A percentile compares a stretch with the other conserved stretches of the same genome.
Conservation (phyloP, 1,140 invertebrate genomes). For the Sesamia nonagrioides region DNA sequence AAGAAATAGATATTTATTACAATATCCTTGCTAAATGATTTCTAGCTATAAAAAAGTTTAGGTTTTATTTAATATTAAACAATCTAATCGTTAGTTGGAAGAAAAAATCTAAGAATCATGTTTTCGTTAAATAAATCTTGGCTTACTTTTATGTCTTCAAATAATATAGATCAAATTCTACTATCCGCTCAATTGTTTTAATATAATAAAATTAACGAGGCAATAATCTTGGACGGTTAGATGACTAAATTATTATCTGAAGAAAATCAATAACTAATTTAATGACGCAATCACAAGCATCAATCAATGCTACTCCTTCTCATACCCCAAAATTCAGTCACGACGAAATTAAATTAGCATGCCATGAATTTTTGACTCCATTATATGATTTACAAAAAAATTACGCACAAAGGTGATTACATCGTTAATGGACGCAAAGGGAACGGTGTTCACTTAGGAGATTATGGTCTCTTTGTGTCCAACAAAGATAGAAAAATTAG, state of each 20-base stretch:
- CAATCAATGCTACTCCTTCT: conserved; percentile 5
- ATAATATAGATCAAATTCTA: background rate
- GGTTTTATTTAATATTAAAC: background rate
- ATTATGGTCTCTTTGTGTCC: conserved; percentile 36
- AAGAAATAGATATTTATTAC: too few relatives aligned
- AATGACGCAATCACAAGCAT: background rate
- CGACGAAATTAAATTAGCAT: conserved; percentile 48
- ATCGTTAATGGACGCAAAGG: conserved; percentile 41
- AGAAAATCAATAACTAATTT: background rate
- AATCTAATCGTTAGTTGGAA: background rate
- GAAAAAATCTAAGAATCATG: background rate
- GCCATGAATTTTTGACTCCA: conserved; percentile 50
- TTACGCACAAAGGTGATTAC: conserved; percentile 38
- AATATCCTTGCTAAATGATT: background rate
- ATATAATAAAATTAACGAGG: background rate
- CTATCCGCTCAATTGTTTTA: background rate
- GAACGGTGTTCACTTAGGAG: conserved; percentile 31
- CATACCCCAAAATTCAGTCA: background rate
- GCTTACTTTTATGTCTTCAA: background rate
- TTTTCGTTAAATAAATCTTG: background rate
- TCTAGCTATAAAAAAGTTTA: background rate
- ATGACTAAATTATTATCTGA: background rate
- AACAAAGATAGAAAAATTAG: conserved; percentile 22
- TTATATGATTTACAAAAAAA: conserved; percentile 36
- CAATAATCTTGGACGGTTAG: background rate